These are phyloP conservation scores for Acridotheres tristis DNA, from an alignment of 2,797 vertebrate species.

Conservation along the genomic window DNA sequence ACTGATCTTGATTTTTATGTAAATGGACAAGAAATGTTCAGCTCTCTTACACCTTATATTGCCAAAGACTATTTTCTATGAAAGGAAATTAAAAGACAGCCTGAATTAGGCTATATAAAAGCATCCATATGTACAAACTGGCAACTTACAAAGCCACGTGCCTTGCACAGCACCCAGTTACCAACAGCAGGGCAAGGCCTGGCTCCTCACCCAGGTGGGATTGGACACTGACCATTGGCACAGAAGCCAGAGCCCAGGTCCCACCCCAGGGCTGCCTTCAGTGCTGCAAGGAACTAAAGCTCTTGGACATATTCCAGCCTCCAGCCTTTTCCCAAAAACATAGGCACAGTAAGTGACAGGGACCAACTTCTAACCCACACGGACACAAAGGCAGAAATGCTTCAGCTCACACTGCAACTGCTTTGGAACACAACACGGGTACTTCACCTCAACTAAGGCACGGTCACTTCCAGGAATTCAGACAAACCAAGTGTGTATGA, in stretches of 20 bases:
- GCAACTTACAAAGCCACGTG: neutral
- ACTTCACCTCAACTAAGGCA: neutral
- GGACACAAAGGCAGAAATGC: neutral
- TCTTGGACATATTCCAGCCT: neutral
- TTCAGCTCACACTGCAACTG: neutral
- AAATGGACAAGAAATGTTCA: neutral
- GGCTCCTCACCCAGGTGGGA: neutral
- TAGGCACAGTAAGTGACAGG: neutral
- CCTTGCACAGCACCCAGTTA: neutral
- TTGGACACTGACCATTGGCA: fast-evolving
- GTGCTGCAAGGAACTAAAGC: neutral
- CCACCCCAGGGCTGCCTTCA: neutral
- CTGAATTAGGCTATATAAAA: slow-evolving; percentile 22
- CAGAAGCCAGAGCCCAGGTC: neutral
- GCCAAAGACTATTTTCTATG: neutral
- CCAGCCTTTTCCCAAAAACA: neutral
- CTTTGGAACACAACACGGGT: fast-evolving
- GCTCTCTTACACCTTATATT: neutral
- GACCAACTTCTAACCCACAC: neutral
- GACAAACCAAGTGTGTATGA: neutral
- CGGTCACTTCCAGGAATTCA: neutral
- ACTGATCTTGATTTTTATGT: slow-evolving; percentile 12
- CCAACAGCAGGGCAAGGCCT: neutral
- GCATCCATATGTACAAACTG: neutral
- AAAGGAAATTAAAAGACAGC: slow-evolving; percentile 15